These are phyloP conservation scores for Megathymus violae DNA, from an alignment of 1,140 invertebrate genomes.

Conservation along the genomic window DNA sequence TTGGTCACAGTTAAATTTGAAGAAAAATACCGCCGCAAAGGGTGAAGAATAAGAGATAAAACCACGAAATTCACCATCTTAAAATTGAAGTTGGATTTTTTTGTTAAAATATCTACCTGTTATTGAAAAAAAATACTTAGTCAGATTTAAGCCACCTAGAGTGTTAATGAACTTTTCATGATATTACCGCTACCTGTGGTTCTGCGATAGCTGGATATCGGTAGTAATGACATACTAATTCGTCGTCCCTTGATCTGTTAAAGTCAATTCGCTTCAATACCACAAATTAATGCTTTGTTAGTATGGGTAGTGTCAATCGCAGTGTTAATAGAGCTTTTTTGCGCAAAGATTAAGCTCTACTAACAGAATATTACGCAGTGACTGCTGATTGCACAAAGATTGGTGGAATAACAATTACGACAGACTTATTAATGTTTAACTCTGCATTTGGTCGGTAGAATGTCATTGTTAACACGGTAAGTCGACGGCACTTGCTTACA, in stretches of 20 bases:
- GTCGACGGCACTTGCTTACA: slow-evolving; percentile 34
- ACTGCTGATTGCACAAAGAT: slow-evolving; percentile 27
- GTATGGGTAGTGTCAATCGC: slow-evolving; percentile 12
- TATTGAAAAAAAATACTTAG: too few relatives aligned
- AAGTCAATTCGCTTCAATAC: slow-evolving; percentile 16
- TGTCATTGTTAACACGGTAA: slow-evolving; percentile 31
- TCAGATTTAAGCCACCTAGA: too few relatives aligned
- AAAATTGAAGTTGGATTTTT: too few relatives aligned
- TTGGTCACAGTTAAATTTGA: too few relatives aligned
- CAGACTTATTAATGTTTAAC: slow-evolving; percentile 22
- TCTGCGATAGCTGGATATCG: too few relatives aligned
- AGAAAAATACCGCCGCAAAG: too few relatives aligned
- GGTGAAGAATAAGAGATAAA: too few relatives aligned
- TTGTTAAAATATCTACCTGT: too few relatives aligned
- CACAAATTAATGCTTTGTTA: slow-evolving; percentile 13
- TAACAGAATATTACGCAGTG: slow-evolving; percentile 26
- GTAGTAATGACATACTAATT: slow-evolving; percentile 18
- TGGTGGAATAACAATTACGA: slow-evolving; percentile 18
- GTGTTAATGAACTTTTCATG: too few relatives aligned
- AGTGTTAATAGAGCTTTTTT: slow-evolving; percentile 27
- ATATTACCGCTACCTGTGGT: too few relatives aligned
- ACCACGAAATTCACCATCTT: too few relatives aligned
- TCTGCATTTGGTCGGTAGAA: slow-evolving; percentile 29
- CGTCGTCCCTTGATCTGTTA: too few relatives aligned
- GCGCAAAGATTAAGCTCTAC: slow-evolving; percentile 29